Evolutionary conservation across 2,113 vertebrate species (phyloP), one percentile per base, ranked within the genome.

Genomic region (Scatophagus argus): DNA sequence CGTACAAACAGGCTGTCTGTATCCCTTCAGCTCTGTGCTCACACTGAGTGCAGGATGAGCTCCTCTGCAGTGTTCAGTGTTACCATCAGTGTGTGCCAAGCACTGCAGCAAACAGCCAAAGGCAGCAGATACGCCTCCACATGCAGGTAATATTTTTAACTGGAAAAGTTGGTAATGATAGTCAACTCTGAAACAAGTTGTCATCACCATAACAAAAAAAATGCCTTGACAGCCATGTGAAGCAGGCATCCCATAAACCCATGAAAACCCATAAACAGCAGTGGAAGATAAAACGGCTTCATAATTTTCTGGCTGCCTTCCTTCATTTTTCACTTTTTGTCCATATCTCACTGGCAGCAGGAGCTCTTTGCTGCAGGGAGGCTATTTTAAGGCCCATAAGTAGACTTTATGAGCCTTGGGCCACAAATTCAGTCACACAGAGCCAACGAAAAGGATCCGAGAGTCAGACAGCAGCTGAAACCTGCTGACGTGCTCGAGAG

Each of bases 401-500:
- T 44, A 38, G 23, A 71, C 63, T 87, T 90, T 90, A 87, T 81
- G 82, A 90, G 75, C 43, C 82, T 72, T 64, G 25, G 47, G 79
- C 59, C 51, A 72, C 49, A 89, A 71, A 74, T 56, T 43, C 78
- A 84, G 63, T 59, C 77, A 69, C 80, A 84, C n/a, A 68, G 64
- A 83, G 47, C 12, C 47, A 68, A 49, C 41, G 69, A 31, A 32
- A 49, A 29, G 19, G 36, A 55, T 19, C 54, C 56, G 8, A 27
- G 29, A 62, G 17, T 29, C 25, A 54, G 64, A 74, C 63, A 70
- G n/a, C 25, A 1, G 8, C 16, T 62, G 60, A 73, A 59, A 11
- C 36, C 55, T 34, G 25, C 31, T 32, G 39, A 44, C n/a, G 61
- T 65, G 61, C 25, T 14, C 4, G 2, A 68, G 47, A 12, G 17